Evolutionary conservation across 2,113 vertebrate genomes (phyloP).

Genomic region (Epinephelus cyanopodus): DNA sequence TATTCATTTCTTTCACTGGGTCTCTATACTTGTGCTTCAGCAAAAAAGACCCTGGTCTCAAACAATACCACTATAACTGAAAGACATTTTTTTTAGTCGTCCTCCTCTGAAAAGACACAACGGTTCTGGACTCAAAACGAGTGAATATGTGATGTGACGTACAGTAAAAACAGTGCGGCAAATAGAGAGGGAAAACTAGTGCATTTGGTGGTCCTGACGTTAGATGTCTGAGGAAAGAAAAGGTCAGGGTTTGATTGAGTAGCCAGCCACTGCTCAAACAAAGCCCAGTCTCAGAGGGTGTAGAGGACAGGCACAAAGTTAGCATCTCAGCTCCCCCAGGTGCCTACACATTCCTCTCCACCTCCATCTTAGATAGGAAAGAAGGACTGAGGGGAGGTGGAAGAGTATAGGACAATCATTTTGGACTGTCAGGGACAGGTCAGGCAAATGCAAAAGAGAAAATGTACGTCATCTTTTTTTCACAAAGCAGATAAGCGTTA

Average conservation of each 20-base stretch:
- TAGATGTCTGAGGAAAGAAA: constrained; percentile 62
- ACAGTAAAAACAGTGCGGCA: constrained; percentile 48
- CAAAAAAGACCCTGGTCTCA: constrained; percentile 29
- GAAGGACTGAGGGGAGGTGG: constrained; percentile 21
- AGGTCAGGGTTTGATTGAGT: constrained; percentile 76
- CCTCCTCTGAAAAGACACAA: constrained; percentile 20
- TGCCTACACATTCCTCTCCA: constrained; percentile 33
- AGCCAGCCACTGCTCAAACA: constrained; percentile 64
- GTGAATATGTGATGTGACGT: constrained; percentile 36
- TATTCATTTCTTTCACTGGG: constrained; percentile 62
- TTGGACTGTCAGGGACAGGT: constrained; percentile 39
- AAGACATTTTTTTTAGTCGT: constrained; percentile 46
- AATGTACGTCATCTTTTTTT: constrained; percentile 15
- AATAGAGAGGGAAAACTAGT: constrained; percentile 38
- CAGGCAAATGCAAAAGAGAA: constrained; percentile 18
- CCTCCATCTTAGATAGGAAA: constrained; percentile 51
- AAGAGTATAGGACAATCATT: constrained; percentile 53
- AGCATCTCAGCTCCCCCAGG: constrained; percentile 48
- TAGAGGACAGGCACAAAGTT: constrained; percentile 63
- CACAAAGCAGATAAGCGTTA: neutral
- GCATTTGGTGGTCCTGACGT: constrained; percentile 32
- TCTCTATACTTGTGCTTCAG: constrained; percentile 25
- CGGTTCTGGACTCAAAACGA: constrained; percentile 28
- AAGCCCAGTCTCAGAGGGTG: constrained; percentile 62
- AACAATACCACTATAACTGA: constrained; percentile 47